phyloP scores from a whole-genome alignment of 2,888 invertebrate species.

The Lampropteryx suffumata region DNA sequence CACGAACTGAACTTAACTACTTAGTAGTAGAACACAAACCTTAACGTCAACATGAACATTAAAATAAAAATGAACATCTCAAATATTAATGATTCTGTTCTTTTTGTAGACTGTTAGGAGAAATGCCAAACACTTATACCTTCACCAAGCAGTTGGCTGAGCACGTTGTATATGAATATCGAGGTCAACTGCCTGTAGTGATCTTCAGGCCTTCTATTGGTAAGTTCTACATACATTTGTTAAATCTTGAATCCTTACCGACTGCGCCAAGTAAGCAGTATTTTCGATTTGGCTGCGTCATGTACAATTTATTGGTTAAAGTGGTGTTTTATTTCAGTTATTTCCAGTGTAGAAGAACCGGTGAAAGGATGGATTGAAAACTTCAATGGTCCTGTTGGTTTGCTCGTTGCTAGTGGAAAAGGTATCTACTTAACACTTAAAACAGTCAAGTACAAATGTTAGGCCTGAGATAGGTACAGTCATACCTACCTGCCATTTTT shows the following conservation, averaged over 20 bases:
- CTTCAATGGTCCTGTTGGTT: conserved; percentile 93
- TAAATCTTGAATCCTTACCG: too few species aligned
- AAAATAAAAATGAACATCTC: too few species aligned
- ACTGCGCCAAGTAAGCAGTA: neutral
- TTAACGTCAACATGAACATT: too few species aligned
- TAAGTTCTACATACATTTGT: conserved; percentile 45
- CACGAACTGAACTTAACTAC: too few species aligned
- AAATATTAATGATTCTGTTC: too few species aligned
- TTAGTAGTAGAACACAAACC: too few species aligned
- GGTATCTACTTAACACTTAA: conserved; percentile 55
- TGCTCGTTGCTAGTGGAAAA: conserved; percentile 88
- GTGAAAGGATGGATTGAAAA: conserved; percentile 94
- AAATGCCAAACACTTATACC: conserved; percentile 94
- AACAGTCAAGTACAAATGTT: too few species aligned
- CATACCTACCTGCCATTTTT: too few species aligned
- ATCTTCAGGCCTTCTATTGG: conserved; percentile 96
- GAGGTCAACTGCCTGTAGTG: conserved; percentile 86
- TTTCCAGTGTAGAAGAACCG: conserved; percentile 85
- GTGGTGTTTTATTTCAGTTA: conserved; percentile 81
- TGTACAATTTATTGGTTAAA: neutral
- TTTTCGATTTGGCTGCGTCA: neutral
- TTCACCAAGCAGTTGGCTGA: conserved; percentile 95
- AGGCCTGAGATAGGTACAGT: too few species aligned
- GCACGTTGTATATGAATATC: conserved; percentile 88
- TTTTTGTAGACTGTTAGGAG: conserved; percentile 77